Conservation (phyloP, 2,797 vertebrate species). For the Labeo calbasu region DNA sequence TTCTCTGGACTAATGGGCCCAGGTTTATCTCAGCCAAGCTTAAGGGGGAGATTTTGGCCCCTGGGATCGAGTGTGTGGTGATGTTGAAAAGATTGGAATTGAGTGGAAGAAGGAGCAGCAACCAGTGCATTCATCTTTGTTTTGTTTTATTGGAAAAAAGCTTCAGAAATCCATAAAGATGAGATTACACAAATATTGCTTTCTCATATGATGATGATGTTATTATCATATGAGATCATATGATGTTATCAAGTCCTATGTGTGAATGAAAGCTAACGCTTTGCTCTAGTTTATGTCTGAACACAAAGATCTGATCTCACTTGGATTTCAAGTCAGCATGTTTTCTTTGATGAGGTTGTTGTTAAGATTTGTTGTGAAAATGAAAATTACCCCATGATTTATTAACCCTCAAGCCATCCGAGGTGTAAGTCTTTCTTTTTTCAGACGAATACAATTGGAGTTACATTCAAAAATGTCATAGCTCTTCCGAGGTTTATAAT, state of each 20-base stretch:
- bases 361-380: too few relatives aligned
- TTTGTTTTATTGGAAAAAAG: neutral
- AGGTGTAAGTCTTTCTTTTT: too few relatives aligned
- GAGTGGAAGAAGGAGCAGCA: conserved; percentile 43
- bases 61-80: conserved; percentile 46
- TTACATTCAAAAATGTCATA: too few relatives aligned
- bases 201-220: neutral
- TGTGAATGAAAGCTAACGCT: neutral
- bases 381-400: too few relatives aligned
- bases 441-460: too few relatives aligned
- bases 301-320: neutral
- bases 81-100: conserved; percentile 35
- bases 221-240: too few relatives aligned
- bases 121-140: neutral
- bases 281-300: neutral
- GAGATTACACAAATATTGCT: neutral
- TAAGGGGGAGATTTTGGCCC: conserved; percentile 42
- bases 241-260: neutral
- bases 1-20: conserved; percentile 47
- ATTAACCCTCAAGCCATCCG: too few relatives aligned
- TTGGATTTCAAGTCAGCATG: neutral
- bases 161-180: neutral
- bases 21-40: conserved; percentile 52
- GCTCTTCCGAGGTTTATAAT: too few relatives aligned
- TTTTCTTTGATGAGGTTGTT: neutral